phyloP scores from a whole-genome alignment of 2,888 invertebrate species.

The Agrilus biguttatus region DNA sequence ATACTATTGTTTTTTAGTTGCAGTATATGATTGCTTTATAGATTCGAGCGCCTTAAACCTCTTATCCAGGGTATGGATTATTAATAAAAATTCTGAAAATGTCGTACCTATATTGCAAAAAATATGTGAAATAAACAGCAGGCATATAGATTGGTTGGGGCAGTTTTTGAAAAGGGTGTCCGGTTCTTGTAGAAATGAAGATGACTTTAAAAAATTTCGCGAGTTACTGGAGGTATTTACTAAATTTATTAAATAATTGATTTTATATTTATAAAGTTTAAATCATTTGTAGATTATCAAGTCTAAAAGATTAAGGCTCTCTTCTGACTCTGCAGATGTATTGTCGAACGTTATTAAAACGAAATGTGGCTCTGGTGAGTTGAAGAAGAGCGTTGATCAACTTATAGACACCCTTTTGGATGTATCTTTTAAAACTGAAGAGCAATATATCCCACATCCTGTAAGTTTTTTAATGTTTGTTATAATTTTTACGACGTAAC shows the following conservation, averaged over 20 bases:
- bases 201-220: constrained; percentile 29
- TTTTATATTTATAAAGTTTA: background rate
- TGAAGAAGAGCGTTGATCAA: constrained; percentile 6
- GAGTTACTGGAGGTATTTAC: constrained; percentile 26
- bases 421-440: constrained; percentile 6
- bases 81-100: constrained; percentile 32
- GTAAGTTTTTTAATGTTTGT: constrained; percentile 15
- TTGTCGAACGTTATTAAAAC: constrained; percentile 6
- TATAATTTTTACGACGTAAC: background rate
- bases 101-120: constrained; percentile 36
- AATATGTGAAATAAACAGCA: constrained; percentile 28
- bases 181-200: constrained; percentile 29
- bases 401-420: constrained; percentile 10
- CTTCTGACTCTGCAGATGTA: constrained; percentile 8
- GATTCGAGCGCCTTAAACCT: constrained; percentile 34
- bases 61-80: constrained; percentile 33
- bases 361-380: background rate
- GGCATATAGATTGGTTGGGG: constrained; percentile 40
- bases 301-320: constrained; percentile 11
- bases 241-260: background rate
- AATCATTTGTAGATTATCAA: constrained; percentile 11
- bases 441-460: constrained; percentile 31
- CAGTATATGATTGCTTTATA: constrained; percentile 31
- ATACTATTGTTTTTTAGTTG: background rate
- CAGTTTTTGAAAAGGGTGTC: constrained; percentile 37